These are phyloP conservation scores for Ammodytes dubius DNA, from an alignment of 2,113 vertebrate genomes.

Conservation along the genomic window DNA sequence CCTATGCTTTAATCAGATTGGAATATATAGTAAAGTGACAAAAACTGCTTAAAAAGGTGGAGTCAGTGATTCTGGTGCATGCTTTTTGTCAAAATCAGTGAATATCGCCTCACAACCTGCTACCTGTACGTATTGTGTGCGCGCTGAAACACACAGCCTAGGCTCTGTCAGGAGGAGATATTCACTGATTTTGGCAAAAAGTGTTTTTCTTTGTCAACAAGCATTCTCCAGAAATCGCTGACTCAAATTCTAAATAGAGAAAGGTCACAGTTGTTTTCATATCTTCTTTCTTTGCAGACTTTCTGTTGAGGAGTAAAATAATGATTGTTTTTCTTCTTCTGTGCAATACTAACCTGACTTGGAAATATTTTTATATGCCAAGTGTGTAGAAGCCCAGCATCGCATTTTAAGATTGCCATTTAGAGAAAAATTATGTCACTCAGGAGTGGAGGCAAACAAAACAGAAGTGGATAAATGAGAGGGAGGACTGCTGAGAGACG, in stretches of 20 bases:
- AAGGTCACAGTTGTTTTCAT: constrained; percentile 35
- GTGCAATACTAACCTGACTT: constrained; percentile 2
- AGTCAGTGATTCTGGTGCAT: too few relatives aligned
- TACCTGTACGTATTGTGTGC: too few relatives aligned
- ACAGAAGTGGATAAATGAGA: constrained; percentile 5
- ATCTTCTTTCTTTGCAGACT: background rate
- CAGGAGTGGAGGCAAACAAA: constrained; percentile 13
- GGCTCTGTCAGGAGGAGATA: too few relatives aligned
- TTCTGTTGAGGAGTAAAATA: background rate
- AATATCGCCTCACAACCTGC: too few relatives aligned
- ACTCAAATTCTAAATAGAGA: background rate
- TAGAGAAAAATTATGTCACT: constrained; percentile 37
- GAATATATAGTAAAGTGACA: background rate
- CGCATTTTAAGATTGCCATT: constrained; percentile 16
- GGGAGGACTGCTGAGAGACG: background rate
- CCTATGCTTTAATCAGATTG: constrained; percentile 1
- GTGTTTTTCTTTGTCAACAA: too few relatives aligned
- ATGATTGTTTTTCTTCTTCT: background rate
- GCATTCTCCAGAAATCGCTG: too few relatives aligned
- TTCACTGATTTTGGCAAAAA: too few relatives aligned
- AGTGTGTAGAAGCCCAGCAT: constrained; percentile 5
- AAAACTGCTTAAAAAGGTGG: background rate
- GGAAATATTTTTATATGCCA: constrained; percentile 11
- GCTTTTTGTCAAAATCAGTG: too few relatives aligned
- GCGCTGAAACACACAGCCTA: too few relatives aligned